These are phyloP conservation scores for Delphinapterus leucas DNA, from an alignment of 2,113 vertebrate genomes.

Conservation along the genomic window DNA sequence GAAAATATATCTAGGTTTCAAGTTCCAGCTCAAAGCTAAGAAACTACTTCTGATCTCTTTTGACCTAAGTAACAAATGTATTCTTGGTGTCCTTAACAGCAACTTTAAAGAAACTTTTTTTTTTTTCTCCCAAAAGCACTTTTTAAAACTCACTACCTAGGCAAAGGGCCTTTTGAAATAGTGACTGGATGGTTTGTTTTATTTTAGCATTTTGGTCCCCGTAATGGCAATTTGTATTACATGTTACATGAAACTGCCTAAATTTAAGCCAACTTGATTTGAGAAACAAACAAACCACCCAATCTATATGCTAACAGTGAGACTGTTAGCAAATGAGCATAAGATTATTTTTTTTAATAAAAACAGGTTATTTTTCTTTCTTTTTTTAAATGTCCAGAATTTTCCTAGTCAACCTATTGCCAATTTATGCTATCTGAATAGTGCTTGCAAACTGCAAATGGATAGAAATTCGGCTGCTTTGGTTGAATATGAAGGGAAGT, in stretches of 20 bases:
- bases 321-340: neutral
- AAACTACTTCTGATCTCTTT: conserved; percentile 51
- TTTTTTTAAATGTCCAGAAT: neutral
- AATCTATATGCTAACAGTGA: neutral
- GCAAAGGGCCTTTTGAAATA: conserved; percentile 19
- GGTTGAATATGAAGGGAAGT: neutral
- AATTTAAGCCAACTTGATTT: conserved; percentile 25
- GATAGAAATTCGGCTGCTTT: neutral
- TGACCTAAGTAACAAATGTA: conserved; percentile 62
- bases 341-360: neutral
- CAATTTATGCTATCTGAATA: neutral
- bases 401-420: neutral
- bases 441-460: neutral
- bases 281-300: conserved; percentile 23
- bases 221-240: neutral
- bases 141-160: conserved; percentile 57
- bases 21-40: conserved; percentile 10
- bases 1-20: conserved; percentile 31
- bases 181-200: conserved; percentile 20
- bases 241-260: conserved; percentile 42
- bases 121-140: conserved; percentile 25
- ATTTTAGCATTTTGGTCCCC: conserved; percentile 3
- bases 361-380: neutral
- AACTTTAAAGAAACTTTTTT: conserved; percentile 65
- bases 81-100: conserved; percentile 62